Percentiles rank a stretch among this genome's conserved stretches.
Conservation (phyloP, 2,888 invertebrate species). For the Sinohyriopsis cumingii region DNA sequence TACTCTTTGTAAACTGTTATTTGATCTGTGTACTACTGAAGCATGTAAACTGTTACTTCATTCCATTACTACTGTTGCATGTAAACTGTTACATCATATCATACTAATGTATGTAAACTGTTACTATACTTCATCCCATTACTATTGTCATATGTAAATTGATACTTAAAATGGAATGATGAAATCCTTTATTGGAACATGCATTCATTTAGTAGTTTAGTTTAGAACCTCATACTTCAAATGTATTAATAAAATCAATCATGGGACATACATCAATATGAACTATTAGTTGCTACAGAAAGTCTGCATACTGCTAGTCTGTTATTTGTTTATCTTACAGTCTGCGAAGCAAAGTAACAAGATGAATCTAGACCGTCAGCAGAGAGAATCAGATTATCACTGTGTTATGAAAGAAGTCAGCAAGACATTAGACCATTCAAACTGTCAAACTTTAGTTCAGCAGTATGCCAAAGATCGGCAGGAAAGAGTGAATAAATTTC, state of each 20-base stretch:
- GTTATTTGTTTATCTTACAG: slow-evolving; percentile 31
- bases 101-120: too few species aligned
- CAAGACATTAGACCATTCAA: slow-evolving; percentile 1
- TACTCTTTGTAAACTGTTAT: too few species aligned
- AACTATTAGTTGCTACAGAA: neutral
- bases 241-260: neutral
- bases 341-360: slow-evolving; percentile 49
- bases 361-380: slow-evolving; percentile 40
- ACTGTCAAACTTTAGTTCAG: slow-evolving; percentile 35
- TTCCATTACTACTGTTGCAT: neutral
- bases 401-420: slow-evolving; percentile 41
- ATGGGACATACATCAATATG: neutral
- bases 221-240: neutral
- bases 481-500: slow-evolving; percentile 46
- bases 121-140: too few species aligned
- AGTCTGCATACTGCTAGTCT: neutral
- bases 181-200: too few species aligned
- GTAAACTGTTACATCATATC: neutral
- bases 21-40: too few species aligned
- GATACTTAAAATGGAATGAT: neutral
- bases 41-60: too few species aligned
- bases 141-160: too few species aligned
- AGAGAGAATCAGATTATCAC: slow-evolving; percentile 51
- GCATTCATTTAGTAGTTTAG: too few species aligned
- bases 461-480: slow-evolving; percentile 45